Evolutionary conservation across 2,888 invertebrate species (phyloP), one percentile per base, ranked within the genome.

Genomic region (Leucozona laternaria): DNA sequence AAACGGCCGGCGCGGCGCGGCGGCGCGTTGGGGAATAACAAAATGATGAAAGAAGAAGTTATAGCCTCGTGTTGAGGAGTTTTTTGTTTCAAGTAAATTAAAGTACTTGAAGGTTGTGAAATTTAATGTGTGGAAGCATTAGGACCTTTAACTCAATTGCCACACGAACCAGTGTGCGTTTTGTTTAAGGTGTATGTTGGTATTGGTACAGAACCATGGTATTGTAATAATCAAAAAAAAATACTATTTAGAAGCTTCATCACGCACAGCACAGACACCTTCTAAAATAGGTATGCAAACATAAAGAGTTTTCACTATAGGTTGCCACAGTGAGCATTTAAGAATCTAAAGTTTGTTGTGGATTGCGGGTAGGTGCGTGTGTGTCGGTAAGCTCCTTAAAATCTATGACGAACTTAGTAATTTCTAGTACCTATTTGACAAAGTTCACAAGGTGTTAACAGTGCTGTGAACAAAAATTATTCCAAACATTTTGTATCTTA

Each of bases 101-200:
- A 80, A 71, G 64, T 48, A 53, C 50, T 76, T 45, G 15, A 76
- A 68, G 57, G 17, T 8, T 28, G 37, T 13, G 28, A 37, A 64
- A 57, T 43, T 79, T n/a, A 70, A 57, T 53, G 55, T 37, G 37
- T 66, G 73, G 13, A 55, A 64, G 28, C 45, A 68, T 77, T 66
- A 58, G 57, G 37, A 48, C 85, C 43, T 81, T 53, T 77, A 85
- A 81, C 73, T 78, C 85, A 77, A 81, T 73, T 78, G 73, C 60
- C 62, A 34, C 68, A 81, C 81, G 85, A 78, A 81, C 72, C 57
- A 50, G 58, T 72, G 77, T 40, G 72, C 77, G 55, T 60, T 53
- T 55, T 8, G 22, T 17, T 37, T 53, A 58, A 58, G 62, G 8
- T 2, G 25, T 25, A 25, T 8, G 37, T n/a, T n/a, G n/a, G n/a